These are phyloP conservation scores for Morelia viridis DNA, from an alignment of 2,797 vertebrate species.

Conservation along the genomic window DNA sequence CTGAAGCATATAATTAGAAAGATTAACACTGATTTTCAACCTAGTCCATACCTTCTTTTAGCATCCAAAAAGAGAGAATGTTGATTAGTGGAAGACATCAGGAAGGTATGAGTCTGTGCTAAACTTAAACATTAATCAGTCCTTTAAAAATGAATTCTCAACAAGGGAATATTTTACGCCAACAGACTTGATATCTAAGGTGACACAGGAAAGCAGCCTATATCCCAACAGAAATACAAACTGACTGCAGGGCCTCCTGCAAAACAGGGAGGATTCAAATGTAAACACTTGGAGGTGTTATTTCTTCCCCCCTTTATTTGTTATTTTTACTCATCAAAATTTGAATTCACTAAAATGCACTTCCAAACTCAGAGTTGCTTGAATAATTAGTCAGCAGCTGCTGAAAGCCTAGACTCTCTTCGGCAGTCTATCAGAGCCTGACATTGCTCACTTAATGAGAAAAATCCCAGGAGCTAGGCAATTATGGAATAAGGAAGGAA, in stretches of 20 bases:
- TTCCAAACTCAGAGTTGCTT: slow-evolving; percentile 51
- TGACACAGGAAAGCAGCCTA: slow-evolving; percentile 46
- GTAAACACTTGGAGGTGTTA: not conserved
- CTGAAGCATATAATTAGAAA: slow-evolving; percentile 15
- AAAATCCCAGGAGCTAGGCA: slow-evolving; percentile 59
- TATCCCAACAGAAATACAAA: slow-evolving; percentile 43
- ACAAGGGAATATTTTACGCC: slow-evolving; percentile 56
- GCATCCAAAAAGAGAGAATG: slow-evolving; percentile 30
- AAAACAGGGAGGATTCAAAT: slow-evolving; percentile 30
- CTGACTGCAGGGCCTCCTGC: not conserved
- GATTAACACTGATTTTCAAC: not conserved
- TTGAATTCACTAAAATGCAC: slow-evolving; percentile 46
- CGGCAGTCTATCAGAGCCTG: slow-evolving; percentile 66
- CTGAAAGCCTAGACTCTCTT: slow-evolving; percentile 56
- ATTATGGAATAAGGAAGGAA: slow-evolving; percentile 69
- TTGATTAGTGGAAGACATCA: slow-evolving; percentile 24
- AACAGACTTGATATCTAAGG: slow-evolving; percentile 51
- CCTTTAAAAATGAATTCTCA: slow-evolving; percentile 55
- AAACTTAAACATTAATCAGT: slow-evolving; percentile 54
- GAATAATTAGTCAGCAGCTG: slow-evolving; percentile 53
- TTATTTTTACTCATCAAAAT: slow-evolving; percentile 38
- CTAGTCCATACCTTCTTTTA: slow-evolving; percentile 28
- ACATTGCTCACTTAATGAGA: slow-evolving; percentile 62
- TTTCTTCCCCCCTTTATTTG: not conserved
- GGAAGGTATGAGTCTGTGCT: slow-evolving; percentile 45